phyloP scores from a whole-genome alignment of 2,888 invertebrate genomes.

The Andrena praecox region DNA sequence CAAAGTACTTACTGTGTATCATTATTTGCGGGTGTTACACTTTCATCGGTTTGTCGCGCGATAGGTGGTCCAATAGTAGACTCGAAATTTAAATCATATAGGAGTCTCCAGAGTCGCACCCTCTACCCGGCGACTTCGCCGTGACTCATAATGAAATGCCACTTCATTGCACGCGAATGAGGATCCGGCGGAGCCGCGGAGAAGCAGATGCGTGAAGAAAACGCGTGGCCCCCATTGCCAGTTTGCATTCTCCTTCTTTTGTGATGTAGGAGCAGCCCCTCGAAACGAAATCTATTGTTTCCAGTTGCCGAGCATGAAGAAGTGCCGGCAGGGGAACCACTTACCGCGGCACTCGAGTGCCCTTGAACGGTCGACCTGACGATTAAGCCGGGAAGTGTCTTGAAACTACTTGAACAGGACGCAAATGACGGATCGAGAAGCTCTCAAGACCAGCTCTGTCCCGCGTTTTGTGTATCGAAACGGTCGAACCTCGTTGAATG shows the following conservation, averaged over 20 bases:
- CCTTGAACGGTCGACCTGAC: conserved; percentile 68
- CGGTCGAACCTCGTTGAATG: conserved; percentile 23
- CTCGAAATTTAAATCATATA: neutral
- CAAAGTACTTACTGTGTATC: too few species aligned
- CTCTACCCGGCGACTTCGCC: neutral
- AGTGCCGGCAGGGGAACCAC: conserved; percentile 48
- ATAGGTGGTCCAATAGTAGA: too few species aligned
- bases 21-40: too few species aligned
- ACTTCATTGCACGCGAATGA: neutral
- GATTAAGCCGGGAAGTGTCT: conserved; percentile 72
- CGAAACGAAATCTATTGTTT: conserved; percentile 76
- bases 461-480: conserved; percentile 42
- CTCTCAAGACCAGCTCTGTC: conserved; percentile 42
- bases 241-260: conserved; percentile 37
- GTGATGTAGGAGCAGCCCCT: conserved; percentile 47
- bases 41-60: too few species aligned
- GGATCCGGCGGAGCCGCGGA: neutral
- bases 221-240: conserved; percentile 25
- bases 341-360: conserved; percentile 54
- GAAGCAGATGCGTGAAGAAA: conserved; percentile 62
- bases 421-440: conserved; percentile 65
- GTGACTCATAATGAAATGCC: conserved; percentile 17
- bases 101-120: neutral
- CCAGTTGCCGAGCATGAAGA: conserved; percentile 66
- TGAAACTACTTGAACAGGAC: conserved; percentile 65